These are phyloP conservation scores for Triops cancriformis DNA, from an alignment of 1,140 invertebrate genomes.

Conservation along the genomic window DNA sequence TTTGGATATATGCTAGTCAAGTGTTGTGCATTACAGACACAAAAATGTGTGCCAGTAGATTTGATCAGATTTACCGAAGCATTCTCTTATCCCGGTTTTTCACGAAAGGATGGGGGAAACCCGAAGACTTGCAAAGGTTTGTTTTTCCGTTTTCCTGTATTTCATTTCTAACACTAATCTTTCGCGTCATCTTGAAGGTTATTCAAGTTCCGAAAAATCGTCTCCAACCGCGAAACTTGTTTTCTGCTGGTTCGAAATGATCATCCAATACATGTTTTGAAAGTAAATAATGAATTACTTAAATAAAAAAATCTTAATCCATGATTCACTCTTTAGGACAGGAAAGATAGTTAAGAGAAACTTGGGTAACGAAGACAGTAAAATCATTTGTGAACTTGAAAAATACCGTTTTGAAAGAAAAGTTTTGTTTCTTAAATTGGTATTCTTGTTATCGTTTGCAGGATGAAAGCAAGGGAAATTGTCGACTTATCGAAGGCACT, in stretches of 20 bases:
- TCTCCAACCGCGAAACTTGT: conserved; percentile 72
- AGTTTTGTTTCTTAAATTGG: background rate
- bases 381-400: no score
- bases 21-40: background rate
- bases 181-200: conserved; percentile 52
- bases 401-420: no score
- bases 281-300: conserved; percentile 49
- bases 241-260: conserved; percentile 67
- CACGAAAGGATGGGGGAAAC: conserved; percentile 91
- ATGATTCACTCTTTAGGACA: no score
- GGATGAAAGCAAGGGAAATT: conserved; percentile 68
- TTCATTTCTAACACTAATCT: conserved; percentile 31
- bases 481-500: conserved; percentile 71
- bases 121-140: conserved; percentile 80
- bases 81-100: conserved; percentile 89
- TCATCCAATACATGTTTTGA: conserved; percentile 81
- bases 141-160: conserved; percentile 22
- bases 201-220: conserved; percentile 80
- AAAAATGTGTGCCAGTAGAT: conserved; percentile 39
- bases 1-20: background rate
- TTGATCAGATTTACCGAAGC: conserved; percentile 82
- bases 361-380: no score
- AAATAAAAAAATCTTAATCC: background rate
- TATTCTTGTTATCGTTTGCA: conserved; percentile 40
- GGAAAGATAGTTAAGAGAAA: no score